phyloP scores from a whole-genome alignment of 2,888 invertebrate species.

The Serripes groenlandicus region DNA sequence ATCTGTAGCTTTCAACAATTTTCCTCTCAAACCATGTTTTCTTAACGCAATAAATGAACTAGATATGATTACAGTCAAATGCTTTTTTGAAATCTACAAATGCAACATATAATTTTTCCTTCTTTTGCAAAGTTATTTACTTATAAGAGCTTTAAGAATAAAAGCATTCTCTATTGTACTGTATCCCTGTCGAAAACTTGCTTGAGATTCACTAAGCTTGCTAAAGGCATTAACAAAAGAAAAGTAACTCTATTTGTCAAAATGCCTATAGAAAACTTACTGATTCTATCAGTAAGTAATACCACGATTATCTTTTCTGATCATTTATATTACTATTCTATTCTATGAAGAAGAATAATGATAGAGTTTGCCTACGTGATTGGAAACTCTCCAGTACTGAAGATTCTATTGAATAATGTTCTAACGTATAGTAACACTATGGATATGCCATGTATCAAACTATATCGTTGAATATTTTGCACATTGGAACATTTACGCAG shows the following conservation, averaged over 20 bases:
- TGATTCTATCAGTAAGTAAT: constrained; percentile 15
- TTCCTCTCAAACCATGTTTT: constrained; percentile 19
- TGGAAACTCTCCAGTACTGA: too few species aligned
- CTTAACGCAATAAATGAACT: constrained; percentile 18
- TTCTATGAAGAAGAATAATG: too few species aligned
- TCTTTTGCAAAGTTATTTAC: constrained; percentile 22
- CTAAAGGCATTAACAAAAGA: constrained; percentile 24
- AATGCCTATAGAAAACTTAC: constrained; percentile 29
- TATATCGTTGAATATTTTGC: not conserved
- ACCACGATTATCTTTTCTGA: constrained; percentile 18
- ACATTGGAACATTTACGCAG: not conserved
- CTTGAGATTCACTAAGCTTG: constrained; percentile 9
- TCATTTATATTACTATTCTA: not conserved
- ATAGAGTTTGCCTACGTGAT: too few species aligned
- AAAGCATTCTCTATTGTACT: constrained; percentile 34
- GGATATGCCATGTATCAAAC: too few species aligned
- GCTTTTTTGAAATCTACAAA: too few species aligned
- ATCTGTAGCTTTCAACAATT: constrained; percentile 8
- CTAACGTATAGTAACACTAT: too few species aligned
- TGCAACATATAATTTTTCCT: constrained; percentile 37
- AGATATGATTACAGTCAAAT: too few species aligned
- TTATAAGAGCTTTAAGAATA: constrained; percentile 30
- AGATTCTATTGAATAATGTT: too few species aligned
- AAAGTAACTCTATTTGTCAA: constrained; percentile 27
- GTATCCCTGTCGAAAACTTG: constrained; percentile 21